Base-by-base conservation (phyloP, 2,888 invertebrate genomes). In the Rotaria socialis region DNA sequence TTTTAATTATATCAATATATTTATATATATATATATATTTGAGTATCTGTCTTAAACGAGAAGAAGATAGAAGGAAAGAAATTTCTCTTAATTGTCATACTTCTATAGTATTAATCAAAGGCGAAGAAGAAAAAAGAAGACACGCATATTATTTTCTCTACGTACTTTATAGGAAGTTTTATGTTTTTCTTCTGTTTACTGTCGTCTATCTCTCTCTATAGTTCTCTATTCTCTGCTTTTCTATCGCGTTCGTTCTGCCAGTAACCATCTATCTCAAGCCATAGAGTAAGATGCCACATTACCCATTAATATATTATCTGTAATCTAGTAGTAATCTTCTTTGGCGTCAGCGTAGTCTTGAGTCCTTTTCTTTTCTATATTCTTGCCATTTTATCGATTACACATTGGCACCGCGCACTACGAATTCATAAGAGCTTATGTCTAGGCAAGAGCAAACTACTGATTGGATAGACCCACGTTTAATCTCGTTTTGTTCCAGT, bases 221-320 rank as follows among this genome's bases (percentile, higher is more conserved):
- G 35, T 67, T 24, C 27, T 1, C 67, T 67, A 1, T 27, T 35
- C 11, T 67, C 27, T 50, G 50, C 7, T 50, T 50, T 6, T 35
- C 67, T 67, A 10, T 52, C 16, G 24, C 3, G 35, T 35, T 67
- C 35, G 2, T 4, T 67, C 35, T 35, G 35, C 24, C 27, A 67
- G 35, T 67, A 35, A 67, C 67, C 35, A 67, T 67, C 8, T 5
- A 35, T 67, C 67, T 24, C 11, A 67, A 67, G 35, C 35, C 35
- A 67, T 67, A 35, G 16, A 14, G 19, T 19, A 67, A 35, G 67
- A 67, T 35, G 27, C 67, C 27, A 67, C 67, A 35, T 67, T 35
- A 67, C 35, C 67, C 67, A 67, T 67, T 67, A 67, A 67, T 67
- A 67, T 67, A 67, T 67, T 67, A 67, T 67, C 67, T 67, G 27